Evolutionary conservation across 1,140 invertebrate species (phyloP).

Genomic region (Papilio polyxenes): DNA sequence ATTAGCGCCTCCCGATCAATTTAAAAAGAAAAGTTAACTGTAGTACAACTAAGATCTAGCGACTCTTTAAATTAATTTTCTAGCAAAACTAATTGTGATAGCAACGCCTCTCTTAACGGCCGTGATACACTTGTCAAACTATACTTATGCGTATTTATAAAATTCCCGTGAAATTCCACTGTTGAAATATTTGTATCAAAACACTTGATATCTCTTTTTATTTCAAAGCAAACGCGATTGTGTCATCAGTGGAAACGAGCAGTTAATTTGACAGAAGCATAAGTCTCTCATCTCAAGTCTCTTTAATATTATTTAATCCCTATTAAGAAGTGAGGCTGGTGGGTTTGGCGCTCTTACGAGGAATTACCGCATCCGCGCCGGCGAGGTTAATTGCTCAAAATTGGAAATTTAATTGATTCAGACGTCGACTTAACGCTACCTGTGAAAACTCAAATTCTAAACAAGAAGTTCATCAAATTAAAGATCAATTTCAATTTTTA

Average conservation of each 20-base stretch:
- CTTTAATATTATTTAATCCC: slow-evolving; percentile 38
- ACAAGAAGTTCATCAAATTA: neutral
- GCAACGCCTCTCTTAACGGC: too few relatives aligned
- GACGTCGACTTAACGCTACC: slow-evolving; percentile 31
- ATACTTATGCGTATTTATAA: too few relatives aligned
- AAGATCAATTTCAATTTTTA: neutral
- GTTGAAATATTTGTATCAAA: too few relatives aligned
- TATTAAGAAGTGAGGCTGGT: slow-evolving; percentile 28
- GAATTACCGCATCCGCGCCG: slow-evolving; percentile 27
- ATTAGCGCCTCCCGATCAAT: too few relatives aligned
- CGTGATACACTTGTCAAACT: too few relatives aligned
- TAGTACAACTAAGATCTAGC: too few relatives aligned
- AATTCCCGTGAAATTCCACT: too few relatives aligned
- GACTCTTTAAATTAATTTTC: too few relatives aligned
- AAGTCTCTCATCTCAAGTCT: neutral
- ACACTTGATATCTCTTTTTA: neutral
- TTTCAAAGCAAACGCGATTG: neutral
- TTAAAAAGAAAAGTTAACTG: too few relatives aligned
- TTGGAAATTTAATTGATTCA: slow-evolving; percentile 40
- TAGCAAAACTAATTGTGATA: too few relatives aligned
- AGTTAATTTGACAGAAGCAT: neutral
- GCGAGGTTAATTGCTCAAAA: slow-evolving; percentile 30
- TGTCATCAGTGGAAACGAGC: neutral
- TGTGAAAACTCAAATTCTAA: slow-evolving; percentile 20
- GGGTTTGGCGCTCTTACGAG: slow-evolving; percentile 28